These are phyloP conservation scores for Heteromurus nitidus DNA, from an alignment of 2,888 invertebrate species.

Conservation along the genomic window DNA sequence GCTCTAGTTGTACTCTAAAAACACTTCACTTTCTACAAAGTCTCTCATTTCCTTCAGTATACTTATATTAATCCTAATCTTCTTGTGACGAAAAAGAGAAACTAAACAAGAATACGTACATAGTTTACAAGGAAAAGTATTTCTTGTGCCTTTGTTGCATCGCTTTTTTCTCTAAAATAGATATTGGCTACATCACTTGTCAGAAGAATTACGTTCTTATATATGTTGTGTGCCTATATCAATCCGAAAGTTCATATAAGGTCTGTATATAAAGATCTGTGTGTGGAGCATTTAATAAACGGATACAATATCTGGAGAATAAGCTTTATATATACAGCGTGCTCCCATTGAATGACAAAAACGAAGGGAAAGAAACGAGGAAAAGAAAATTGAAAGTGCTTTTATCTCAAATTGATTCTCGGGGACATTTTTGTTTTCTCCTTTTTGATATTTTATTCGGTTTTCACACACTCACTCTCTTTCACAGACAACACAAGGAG, in stretches of 20 bases:
- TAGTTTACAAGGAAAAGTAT: conserved; percentile 53
- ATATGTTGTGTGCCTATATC: conserved; percentile 6
- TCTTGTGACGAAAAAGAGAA: conserved; percentile 41
- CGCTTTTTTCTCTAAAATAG: conserved; percentile 19
- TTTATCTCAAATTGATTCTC: conserved; percentile 74
- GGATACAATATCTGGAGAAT: not conserved
- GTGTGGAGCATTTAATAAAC: not conserved
- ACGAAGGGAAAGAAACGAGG: conserved; percentile 63
- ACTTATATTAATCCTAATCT: conserved; percentile 47
- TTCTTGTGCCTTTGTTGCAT: conserved; percentile 43
- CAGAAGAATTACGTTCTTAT: conserved; percentile 42
- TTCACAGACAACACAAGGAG: conserved; percentile 30
- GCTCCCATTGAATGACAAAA: conserved; percentile 41
- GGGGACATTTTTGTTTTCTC: conserved; percentile 73
- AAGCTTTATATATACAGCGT: not conserved
- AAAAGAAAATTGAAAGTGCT: conserved; percentile 73
- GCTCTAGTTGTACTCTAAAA: not conserved
- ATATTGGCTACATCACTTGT: conserved; percentile 59
- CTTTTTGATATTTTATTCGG: conserved; percentile 73
- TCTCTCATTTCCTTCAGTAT: conserved; percentile 21
- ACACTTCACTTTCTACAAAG: conserved; percentile 15
- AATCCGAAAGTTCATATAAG: not conserved
- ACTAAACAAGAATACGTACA: conserved; percentile 47
- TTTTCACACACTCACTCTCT: conserved; percentile 70
- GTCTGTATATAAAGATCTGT: not conserved